Conservation (phyloP, 2,888 invertebrate species). For the Ormyrus labotus region DNA sequence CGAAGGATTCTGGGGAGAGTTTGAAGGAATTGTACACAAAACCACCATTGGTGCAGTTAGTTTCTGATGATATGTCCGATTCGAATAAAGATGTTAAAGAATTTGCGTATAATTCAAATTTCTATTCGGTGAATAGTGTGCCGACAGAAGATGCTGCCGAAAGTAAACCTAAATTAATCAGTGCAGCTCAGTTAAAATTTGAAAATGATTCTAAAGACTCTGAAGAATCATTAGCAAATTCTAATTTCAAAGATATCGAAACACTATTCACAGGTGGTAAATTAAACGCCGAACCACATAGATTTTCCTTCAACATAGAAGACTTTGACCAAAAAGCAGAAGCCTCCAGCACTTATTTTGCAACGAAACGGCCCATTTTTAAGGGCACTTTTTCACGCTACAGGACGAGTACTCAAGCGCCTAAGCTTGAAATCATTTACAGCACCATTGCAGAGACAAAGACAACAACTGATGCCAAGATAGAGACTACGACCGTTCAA, state of each 20-base stretch:
- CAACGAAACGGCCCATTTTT: constrained; percentile 54
- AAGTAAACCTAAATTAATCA: constrained; percentile 36
- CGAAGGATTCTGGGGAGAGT: constrained; percentile 78
- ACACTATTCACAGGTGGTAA: constrained; percentile 21
- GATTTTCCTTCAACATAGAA: constrained; percentile 67
- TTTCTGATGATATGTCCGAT: constrained; percentile 70
- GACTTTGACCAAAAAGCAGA: constrained; percentile 57
- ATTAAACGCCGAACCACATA: constrained; percentile 63
- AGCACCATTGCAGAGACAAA: constrained; percentile 54
- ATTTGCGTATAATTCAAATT: constrained; percentile 6
- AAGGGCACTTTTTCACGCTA: constrained; percentile 54
- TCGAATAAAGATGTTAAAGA: constrained; percentile 27
- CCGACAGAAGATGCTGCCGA: constrained; percentile 25
- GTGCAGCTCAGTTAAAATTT: constrained; percentile 31
- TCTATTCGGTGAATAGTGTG: constrained; percentile 1
- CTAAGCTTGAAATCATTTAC: constrained; percentile 62
- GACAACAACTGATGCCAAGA: constrained; percentile 13
- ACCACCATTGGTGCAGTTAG: constrained; percentile 80
- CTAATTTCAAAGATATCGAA: not conserved
- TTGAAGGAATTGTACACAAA: constrained; percentile 83
- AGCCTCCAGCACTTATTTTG: constrained; percentile 53
- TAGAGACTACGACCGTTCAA: constrained; percentile 65
- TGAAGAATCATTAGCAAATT: not conserved
- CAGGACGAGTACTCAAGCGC: constrained; percentile 43
- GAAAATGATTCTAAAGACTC: not conserved